Evolutionary conservation across 1,140 invertebrate genomes (phyloP), one percentile per base, ranked within the genome.

Genomic region (Drosophila ananassae): DNA sequence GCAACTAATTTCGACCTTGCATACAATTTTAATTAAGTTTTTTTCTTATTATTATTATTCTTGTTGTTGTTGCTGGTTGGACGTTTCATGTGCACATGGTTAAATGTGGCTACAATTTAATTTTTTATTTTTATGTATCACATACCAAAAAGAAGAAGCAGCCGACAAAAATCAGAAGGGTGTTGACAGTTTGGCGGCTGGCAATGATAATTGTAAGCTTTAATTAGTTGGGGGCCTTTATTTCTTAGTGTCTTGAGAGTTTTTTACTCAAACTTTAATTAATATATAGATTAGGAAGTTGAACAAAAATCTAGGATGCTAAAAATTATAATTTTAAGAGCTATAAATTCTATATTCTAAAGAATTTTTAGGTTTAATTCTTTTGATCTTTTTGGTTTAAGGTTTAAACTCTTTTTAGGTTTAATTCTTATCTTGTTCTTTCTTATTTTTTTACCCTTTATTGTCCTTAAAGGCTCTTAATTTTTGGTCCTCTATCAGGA

Each of bases 1-100:
- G 57, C 81, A 87, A 79, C 83, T 87, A 87, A 87, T 89, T 89
- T 89, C 62, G 82, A 87, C 82, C 82, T 87, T 87, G 83, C 83
- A 64, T 73, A 83, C 73, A 79, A 87, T 89, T 87, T 89, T 87
- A 89, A 87, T 89, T 89, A 89, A 89, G 67, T 64, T 58, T 63
- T 71, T 74, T 50, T 52, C 13, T 44, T 21, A 5, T 17, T 21
- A 13, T 44, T n/a, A 44, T 21, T 21, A 28, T 17, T 17, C 17
- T 39, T 64, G 50, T 32, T 57, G 13, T 34, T 57, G 47, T 71
- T 48, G 25, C 54, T 55, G 32, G 41, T 46, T 60, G 17, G 17
- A 17, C 47, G 41, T 34, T 61, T 30, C 47, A 51, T 47, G 64
- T 47, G 62, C 41, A 44, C 59, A 63, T 61, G 41, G 55, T 25